These are phyloP conservation scores for Olivierus martensii DNA, from an alignment of 1,140 invertebrate genomes.

Conservation along the genomic window DNA sequence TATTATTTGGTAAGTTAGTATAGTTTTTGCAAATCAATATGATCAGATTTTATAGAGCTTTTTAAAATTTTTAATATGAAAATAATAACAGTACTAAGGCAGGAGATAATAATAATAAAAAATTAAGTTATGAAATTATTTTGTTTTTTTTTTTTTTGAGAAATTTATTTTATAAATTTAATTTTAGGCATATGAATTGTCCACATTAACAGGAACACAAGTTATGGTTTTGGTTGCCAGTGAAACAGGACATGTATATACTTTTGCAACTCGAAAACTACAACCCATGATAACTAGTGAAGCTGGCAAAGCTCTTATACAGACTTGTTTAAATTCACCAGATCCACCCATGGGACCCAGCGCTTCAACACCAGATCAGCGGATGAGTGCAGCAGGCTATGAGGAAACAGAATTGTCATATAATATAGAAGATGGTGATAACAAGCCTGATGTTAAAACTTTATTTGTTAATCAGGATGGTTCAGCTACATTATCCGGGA, in stretches of 20 bases:
- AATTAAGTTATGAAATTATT: too few relatives aligned
- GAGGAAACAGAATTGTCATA: conserved; percentile 96
- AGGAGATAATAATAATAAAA: too few relatives aligned
- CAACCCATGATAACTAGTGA: conserved; percentile 99
- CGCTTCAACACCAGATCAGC: conserved; percentile 51
- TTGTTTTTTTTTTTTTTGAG: too few relatives aligned
- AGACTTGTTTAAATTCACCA: conserved; percentile 95
- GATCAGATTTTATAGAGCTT: too few relatives aligned
- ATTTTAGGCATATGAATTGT: conserved; percentile 58
- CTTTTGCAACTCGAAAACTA: conserved; percentile 94
- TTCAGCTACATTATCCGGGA: too few relatives aligned
- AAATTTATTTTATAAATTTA: too few relatives aligned
- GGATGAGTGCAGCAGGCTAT: conserved; percentile 95
- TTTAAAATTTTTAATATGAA: too few relatives aligned
- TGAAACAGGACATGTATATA: conserved; percentile 97
- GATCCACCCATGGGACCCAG: conserved; percentile 50
- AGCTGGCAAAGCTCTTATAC: conserved; percentile 93
- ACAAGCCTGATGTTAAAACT: conserved; percentile 10
- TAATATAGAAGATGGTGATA: conserved; percentile 47
- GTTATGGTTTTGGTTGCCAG: conserved; percentile 92
- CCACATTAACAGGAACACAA: conserved; percentile 95
- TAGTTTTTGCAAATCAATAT: too few relatives aligned
- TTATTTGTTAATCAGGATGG: too few relatives aligned
- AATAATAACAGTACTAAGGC: too few relatives aligned
- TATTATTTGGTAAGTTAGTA: too few relatives aligned